Evolutionary conservation across 2,797 vertebrate species (phyloP), one percentile per base, ranked within the genome.

Genomic region (Thunnus albacares): DNA sequence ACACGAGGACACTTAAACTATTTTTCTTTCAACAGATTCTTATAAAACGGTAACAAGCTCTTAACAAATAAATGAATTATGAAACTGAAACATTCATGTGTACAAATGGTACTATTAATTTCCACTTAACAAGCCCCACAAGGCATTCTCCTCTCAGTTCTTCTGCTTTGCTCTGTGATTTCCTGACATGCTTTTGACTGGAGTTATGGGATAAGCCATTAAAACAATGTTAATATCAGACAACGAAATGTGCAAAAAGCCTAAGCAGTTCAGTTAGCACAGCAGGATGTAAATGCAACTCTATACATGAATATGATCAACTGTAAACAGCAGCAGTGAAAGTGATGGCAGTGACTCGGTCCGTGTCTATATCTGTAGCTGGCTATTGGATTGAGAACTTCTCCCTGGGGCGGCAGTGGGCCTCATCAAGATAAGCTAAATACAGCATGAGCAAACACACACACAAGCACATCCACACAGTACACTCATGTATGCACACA

Each of bases 361-460:
- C 60, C 24, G 3, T 71, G 63, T 82, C 83, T 89, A 85, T 91
- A 90, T 93, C 83, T 86, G 88, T 85, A 72, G 71, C 66, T 22
- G 72, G 70, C 73, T 77, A 83, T 66, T 87, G 85, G 71, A 87
- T 81, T 65, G 77, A 88, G 75, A 65, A 83, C 78, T 53, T 89
- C 84, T 90, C 87, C 88, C 91, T 2, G 6, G 84, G 91, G 89
- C 81, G 83, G 75, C 66, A 72, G 75, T 72, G 80, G 82, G 87
- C 85, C 89, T 93, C 89, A 89, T 93, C 90, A 85, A 89, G 87
- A 92, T 79, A 71, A 81, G 91, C 94, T 95, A 95, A 94, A 95
- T 94, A 89, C 89, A 94, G 95, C 87, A 90, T 57, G 56, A 60
- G 82, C 84, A 86, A 81, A 87, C 77, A 87, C 80, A 88, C 72